These are phyloP conservation scores for Buphagus erythrorhynchus DNA, from an alignment of 2,797 vertebrate genomes.

Conservation along the genomic window DNA sequence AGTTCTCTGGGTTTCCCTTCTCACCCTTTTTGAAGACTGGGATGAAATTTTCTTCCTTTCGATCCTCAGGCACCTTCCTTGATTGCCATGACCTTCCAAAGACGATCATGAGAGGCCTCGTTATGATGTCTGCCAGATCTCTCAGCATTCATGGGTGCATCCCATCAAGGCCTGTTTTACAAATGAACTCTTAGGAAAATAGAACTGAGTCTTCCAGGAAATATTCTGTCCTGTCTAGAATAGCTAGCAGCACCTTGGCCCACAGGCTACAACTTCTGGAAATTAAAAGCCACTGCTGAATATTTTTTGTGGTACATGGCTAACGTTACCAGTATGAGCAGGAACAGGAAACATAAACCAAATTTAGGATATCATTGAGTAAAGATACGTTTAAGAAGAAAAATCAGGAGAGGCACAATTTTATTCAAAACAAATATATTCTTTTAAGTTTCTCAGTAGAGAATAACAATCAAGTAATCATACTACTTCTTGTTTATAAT, in stretches of 20 bases:
- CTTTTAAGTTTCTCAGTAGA: not conserved
- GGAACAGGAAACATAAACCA: not conserved
- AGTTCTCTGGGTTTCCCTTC: not conserved
- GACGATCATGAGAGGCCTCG: rapidly evolving
- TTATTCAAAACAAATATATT: not conserved
- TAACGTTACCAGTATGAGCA: not conserved
- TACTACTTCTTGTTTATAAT: not conserved
- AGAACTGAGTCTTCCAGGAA: not conserved
- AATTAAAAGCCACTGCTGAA: not conserved
- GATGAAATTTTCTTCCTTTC: not conserved
- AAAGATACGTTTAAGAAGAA: not conserved
- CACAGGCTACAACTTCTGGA: not conserved
- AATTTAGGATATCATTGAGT: not conserved
- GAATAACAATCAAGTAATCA: not conserved
- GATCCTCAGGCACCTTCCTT: not conserved
- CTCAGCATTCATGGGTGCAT: not conserved
- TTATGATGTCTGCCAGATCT: not conserved
- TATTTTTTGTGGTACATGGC: not conserved
- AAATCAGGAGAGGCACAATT: not conserved
- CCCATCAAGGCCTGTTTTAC: rapidly evolving
- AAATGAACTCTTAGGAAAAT: not conserved
- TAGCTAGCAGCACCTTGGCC: not conserved
- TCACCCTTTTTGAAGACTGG: not conserved
- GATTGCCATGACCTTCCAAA: not conserved
- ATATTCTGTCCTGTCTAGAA: not conserved